These are phyloP conservation scores for Zaprionus camerounensis DNA, from an alignment of 1,140 invertebrate species.

Conservation along the genomic window DNA sequence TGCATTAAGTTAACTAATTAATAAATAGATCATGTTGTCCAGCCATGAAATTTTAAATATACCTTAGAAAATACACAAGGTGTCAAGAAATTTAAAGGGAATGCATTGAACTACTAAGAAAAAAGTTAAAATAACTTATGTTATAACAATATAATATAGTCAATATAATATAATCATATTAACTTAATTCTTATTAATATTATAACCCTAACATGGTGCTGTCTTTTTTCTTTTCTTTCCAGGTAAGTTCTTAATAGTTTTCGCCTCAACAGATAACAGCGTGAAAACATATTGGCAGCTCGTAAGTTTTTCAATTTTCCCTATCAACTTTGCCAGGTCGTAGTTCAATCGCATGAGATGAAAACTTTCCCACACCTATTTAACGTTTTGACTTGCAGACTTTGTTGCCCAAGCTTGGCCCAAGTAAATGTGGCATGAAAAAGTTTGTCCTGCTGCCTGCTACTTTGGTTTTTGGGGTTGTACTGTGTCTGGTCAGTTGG, in stretches of 20 bases:
- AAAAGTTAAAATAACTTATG: too few relatives aligned
- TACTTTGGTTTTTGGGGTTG: slow-evolving; percentile 11
- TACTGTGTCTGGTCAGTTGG: slow-evolving; percentile 38
- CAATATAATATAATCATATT: neutral
- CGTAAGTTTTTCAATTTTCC: slow-evolving; percentile 53
- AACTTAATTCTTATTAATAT: neutral
- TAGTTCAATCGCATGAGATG: slow-evolving; percentile 11
- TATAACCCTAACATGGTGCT: neutral
- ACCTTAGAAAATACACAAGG: neutral
- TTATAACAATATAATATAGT: too few relatives aligned
- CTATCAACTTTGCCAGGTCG: slow-evolving; percentile 13
- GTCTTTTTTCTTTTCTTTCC: slow-evolving; percentile 25
- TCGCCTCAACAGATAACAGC: neutral
- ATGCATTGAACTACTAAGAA: too few relatives aligned
- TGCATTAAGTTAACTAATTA: neutral
- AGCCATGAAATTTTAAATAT: neutral
- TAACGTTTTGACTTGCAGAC: slow-evolving; percentile 16
- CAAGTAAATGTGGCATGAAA: slow-evolving; percentile 40
- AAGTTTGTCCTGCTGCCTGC: slow-evolving; percentile 25
- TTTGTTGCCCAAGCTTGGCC: neutral
- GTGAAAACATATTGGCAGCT: slow-evolving; percentile 33
- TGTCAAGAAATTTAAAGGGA: too few relatives aligned
- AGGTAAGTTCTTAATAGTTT: slow-evolving; percentile 45
- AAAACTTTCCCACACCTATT: slow-evolving; percentile 36
- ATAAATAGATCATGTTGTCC: neutral